Evolutionary conservation across 1,140 invertebrate genomes (phyloP).

Genomic region (Diorhabda sublineata): DNA sequence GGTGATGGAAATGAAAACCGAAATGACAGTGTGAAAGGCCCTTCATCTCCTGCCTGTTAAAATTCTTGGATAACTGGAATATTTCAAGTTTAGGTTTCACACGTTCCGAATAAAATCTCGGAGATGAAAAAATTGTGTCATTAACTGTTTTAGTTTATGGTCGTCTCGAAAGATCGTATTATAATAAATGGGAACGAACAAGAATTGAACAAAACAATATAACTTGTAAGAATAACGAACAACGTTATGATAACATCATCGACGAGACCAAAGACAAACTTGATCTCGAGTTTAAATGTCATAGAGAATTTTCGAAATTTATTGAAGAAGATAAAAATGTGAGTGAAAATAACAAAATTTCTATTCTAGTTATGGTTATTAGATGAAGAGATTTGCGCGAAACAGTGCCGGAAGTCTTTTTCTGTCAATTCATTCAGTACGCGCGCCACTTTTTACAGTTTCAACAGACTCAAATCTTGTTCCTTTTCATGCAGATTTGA

Average conservation of each 20-base stretch:
- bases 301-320: conserved; percentile 19
- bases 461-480: too few species aligned
- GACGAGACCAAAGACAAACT: conserved; percentile 16
- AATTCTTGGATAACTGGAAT: background rate
- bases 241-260: conserved; percentile 12
- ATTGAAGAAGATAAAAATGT: conserved; percentile 24
- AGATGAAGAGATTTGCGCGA: too few species aligned
- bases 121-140: background rate
- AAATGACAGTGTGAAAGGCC: background rate
- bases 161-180: conserved; percentile 11
- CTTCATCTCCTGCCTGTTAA: background rate
- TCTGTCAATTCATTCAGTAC: too few species aligned
- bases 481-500: too few species aligned
- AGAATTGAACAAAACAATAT: conserved; percentile 26
- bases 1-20: background rate
- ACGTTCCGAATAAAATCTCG: background rate
- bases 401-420: too few species aligned
- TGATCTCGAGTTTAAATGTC: conserved; percentile 24
- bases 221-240: conserved; percentile 23
- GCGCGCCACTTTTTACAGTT: too few species aligned
- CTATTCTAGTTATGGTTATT: too few species aligned
- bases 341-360: background rate
- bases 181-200: conserved; percentile 25
- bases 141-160: conserved; percentile 15
- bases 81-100: background rate